These are phyloP conservation scores for Esox masquinongy DNA, from an alignment of 2,797 vertebrate genomes.

Conservation along the genomic window DNA sequence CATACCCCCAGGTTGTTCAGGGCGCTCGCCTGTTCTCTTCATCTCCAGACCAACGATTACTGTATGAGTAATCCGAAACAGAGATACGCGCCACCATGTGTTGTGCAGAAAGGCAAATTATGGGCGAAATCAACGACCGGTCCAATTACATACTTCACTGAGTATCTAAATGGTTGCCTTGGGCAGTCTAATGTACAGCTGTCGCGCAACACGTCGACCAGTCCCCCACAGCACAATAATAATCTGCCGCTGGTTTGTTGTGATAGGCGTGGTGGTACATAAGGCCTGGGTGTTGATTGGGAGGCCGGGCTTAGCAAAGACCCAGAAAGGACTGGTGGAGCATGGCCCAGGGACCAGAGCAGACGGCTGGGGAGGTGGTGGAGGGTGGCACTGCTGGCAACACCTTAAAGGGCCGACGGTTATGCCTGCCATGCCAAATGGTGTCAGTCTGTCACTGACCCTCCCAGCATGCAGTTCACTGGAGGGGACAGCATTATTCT, in stretches of 20 bases:
- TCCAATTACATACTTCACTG: background rate
- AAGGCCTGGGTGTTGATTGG: constrained; percentile 1
- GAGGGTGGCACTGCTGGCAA: constrained; percentile 50
- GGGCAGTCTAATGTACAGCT: background rate
- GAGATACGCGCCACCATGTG: background rate
- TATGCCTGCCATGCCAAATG: constrained; percentile 59
- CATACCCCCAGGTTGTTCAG: too few relatives aligned
- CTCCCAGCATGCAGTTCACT: constrained; percentile 55
- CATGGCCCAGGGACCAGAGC: constrained; percentile 41
- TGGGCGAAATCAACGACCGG: background rate
- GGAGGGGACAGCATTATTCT: constrained; percentile 45
- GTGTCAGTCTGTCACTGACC: constrained; percentile 66
- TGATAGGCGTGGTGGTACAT: background rate
- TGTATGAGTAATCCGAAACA: background rate
- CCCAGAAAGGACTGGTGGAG: constrained; percentile 24
- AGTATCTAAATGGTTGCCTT: background rate
- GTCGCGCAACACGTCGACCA: background rate
- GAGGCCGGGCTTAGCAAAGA: constrained; percentile 17
- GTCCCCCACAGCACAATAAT: background rate
- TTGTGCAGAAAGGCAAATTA: background rate
- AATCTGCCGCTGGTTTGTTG: background rate
- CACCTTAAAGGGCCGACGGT: constrained; percentile 60
- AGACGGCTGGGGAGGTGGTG: constrained; percentile 47
- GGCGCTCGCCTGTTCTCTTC: background rate
- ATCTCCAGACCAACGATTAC: background rate